These are phyloP conservation scores for Urocynchramus pylzowi DNA, from an alignment of 2,113 vertebrate genomes.

Conservation along the genomic window DNA sequence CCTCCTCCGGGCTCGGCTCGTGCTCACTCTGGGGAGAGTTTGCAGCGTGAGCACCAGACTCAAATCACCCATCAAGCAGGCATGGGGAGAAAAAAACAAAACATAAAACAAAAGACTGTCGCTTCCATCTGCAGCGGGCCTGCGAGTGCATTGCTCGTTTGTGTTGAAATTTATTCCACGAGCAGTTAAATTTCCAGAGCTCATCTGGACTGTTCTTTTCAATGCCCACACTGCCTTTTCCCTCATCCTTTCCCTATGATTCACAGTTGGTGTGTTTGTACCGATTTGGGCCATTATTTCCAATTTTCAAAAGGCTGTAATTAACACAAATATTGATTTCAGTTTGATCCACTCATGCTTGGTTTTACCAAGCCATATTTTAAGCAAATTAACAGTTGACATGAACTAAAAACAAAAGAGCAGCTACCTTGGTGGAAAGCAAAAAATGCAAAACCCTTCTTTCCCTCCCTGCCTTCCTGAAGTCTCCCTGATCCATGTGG, in stretches of 20 bases:
- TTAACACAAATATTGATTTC: conserved; percentile 42
- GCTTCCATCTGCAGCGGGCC: conserved; percentile 53
- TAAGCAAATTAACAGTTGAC: conserved; percentile 18
- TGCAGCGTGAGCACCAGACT: conserved; percentile 80
- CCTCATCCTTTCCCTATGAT: conserved; percentile 69
- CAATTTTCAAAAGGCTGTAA: conserved; percentile 39
- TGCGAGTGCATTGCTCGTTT: conserved; percentile 58
- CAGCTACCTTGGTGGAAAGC: neutral
- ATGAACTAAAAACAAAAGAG: neutral
- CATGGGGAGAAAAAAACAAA: conserved; percentile 72
- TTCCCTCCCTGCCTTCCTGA: neutral
- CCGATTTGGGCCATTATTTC: conserved; percentile 73
- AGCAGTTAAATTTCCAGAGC: conserved; percentile 69
- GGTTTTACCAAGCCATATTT: neutral
- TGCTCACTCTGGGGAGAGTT: conserved; percentile 81
- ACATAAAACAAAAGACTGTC: conserved; percentile 65
- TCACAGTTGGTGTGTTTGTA: conserved; percentile 62
- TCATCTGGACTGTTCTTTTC: conserved; percentile 79
- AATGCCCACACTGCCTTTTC: conserved; percentile 77
- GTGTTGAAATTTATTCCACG: conserved; percentile 63
- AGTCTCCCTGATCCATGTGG: neutral
- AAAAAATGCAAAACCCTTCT: neutral
- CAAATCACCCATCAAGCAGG: conserved; percentile 74
- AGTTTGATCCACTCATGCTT: neutral
- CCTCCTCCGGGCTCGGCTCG: conserved; percentile 76